Evolutionary conservation across 2,797 vertebrate genomes (phyloP), one percentile per base, ranked within the genome.

Genomic region (Hyperoplus immaculatus): DNA sequence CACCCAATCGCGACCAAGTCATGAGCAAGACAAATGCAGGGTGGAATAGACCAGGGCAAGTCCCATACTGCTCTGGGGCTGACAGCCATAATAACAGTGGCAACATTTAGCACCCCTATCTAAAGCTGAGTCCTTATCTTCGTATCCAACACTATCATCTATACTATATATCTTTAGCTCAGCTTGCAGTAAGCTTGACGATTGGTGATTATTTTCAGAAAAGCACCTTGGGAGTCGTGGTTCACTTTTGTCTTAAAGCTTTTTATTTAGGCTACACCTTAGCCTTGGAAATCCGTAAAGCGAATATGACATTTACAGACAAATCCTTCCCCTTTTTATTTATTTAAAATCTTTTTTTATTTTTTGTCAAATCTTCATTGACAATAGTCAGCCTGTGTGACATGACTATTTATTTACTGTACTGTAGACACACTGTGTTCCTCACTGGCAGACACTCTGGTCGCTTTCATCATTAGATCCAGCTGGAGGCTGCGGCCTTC

Each of bases 401-500:
- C 50, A 38, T 4, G 8, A n/a, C 16, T 71, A 11, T 78, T 60
- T 55, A 21, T 86, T 77, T 50, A 46, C 53, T 49, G 70, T 41
- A 42, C 47, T 10, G 51, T 46, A 16, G 50, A 62, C 38, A 49
- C 79, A 38, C 51, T 8, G 1, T 59, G 66, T 71, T 65, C 59
- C 47, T 4, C 38, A 3, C 38, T 10, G 3, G 9, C 55, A 66
- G 12, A 82, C 38, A 15, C 43, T n/a, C 16, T 39, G 3, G 55
- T 53, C 45, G 50, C 14, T 80, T 67, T 70, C 77, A 59, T 85
- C 65, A 59, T 71, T 77, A 38, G 62, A 78, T 57, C 54, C 50
- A 0, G 0, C 46, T 58, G 75, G 85, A 88, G 80, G 83, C 56
- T 78, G 74, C 4, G 56, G 72, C 83, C 87, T 88, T 71, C 14